phyloP scores from a whole-genome alignment of 1,140 invertebrate species.

The Drosophila dunni region DNA sequence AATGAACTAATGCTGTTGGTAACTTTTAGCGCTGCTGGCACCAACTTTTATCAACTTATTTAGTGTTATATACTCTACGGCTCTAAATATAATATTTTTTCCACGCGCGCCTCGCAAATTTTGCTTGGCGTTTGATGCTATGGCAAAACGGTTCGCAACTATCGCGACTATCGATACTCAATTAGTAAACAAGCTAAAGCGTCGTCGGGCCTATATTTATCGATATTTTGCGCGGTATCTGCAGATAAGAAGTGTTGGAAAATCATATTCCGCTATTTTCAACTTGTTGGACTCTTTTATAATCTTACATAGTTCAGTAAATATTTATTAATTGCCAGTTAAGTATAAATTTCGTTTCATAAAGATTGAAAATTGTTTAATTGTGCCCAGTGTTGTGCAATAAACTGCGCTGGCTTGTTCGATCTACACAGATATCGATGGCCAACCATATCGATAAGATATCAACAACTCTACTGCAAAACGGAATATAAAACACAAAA shows the following conservation, averaged over 20 bases:
- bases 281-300: background rate
- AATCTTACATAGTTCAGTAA: background rate
- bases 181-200: conserved; percentile 32
- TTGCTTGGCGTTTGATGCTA: conserved; percentile 53
- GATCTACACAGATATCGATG: conserved; percentile 43
- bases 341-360: background rate
- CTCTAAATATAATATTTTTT: conserved; percentile 44
- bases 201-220: background rate
- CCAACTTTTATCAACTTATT: conserved; percentile 14
- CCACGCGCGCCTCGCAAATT: conserved; percentile 64
- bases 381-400: background rate
- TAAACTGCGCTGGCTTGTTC: background rate
- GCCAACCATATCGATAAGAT: conserved; percentile 32
- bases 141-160: conserved; percentile 23
- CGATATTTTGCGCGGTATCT: conserved; percentile 44
- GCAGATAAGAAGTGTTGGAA: conserved; percentile 7
- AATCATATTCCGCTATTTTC: background rate
- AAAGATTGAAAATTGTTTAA: background rate
- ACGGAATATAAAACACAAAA: conserved; percentile 67
- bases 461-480: conserved; percentile 55
- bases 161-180: conserved; percentile 38
- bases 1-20: background rate
- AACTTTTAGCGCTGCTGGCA: conserved; percentile 29
- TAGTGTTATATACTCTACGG: conserved; percentile 25
- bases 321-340: background rate